phyloP scores from a whole-genome alignment of 64 coral and sea anemone species.

The Montipora capricornis region DNA sequence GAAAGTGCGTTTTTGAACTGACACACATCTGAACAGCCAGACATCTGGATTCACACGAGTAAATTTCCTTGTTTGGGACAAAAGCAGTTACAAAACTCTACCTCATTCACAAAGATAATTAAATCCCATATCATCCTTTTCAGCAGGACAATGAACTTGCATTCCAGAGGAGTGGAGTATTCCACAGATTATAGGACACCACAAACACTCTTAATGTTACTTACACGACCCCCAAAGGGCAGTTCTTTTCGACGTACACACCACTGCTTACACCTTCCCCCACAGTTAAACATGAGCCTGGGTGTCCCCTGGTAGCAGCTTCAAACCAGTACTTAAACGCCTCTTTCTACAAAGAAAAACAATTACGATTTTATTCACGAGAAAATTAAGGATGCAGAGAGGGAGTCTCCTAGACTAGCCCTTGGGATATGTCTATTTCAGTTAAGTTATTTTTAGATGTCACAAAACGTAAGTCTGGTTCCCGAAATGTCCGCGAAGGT shows the following conservation, averaged over 20 bases:
- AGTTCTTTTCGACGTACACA: slow-evolving; percentile 69
- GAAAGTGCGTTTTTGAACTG: too few relatives aligned
- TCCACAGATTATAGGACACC: background rate
- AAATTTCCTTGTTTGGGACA: too few relatives aligned
- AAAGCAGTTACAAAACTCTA: too few relatives aligned
- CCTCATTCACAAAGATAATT: too few relatives aligned
- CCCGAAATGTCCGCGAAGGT: too few relatives aligned
- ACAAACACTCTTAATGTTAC: background rate
- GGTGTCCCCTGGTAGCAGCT: slow-evolving; percentile 91
- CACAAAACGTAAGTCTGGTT: too few relatives aligned
- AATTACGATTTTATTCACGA: background rate
- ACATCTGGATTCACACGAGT: too few relatives aligned
- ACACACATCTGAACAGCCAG: too few relatives aligned
- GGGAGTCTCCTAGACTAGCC: too few relatives aligned
- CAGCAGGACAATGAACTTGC: background rate
- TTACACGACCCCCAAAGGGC: slow-evolving; percentile 67
- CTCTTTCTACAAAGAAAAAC: slow-evolving; percentile 49
- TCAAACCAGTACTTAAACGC: slow-evolving; percentile 80
- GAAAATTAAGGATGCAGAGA: too few relatives aligned
- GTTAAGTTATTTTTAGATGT: too few relatives aligned
- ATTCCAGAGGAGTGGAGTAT: background rate
- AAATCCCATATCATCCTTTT: background rate
- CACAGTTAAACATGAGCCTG: slow-evolving; percentile 78
- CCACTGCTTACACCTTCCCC: slow-evolving; percentile 91
- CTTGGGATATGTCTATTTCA: too few relatives aligned